Conservation (phyloP, 2,888 invertebrate species). For the Hydraecia micacea region DNA sequence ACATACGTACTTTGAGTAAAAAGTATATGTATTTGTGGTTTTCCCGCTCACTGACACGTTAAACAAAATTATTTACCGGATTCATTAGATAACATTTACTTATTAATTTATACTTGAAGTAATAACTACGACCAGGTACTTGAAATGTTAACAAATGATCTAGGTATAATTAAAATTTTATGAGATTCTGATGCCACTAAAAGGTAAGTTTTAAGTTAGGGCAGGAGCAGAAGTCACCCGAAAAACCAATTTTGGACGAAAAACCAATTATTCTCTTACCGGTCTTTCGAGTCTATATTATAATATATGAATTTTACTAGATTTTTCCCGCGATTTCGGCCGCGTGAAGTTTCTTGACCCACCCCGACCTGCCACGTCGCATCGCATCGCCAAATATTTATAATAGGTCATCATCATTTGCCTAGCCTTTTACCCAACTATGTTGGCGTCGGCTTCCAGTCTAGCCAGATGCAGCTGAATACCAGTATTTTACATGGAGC, state of each 20-base stretch:
- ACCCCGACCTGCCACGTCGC: too few relatives aligned
- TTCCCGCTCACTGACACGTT: not conserved
- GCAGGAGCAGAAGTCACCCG: not conserved
- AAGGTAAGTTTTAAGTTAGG: too few relatives aligned
- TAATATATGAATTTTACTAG: not conserved
- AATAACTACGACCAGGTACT: not conserved
- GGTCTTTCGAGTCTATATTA: not conserved
- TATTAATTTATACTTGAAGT: not conserved
- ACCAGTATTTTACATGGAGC: too few relatives aligned
- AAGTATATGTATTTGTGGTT: conserved; percentile 17
- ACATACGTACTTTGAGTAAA: conserved; percentile 2
- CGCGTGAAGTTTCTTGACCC: too few relatives aligned
- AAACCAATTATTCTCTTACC: not conserved
- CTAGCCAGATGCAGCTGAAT: too few relatives aligned
- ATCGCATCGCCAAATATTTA: too few relatives aligned
- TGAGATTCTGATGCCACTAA: not conserved
- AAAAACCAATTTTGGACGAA: not conserved
- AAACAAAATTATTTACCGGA: conserved; percentile 2
- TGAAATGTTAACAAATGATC: not conserved
- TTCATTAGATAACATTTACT: not conserved
- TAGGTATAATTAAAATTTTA: not conserved
- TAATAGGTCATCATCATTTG: not conserved
- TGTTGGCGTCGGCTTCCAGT: too few relatives aligned
- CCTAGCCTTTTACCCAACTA: too few relatives aligned
- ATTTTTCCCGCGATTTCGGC: not conserved